These are phyloP conservation scores for Pteropus alecto DNA, from an alignment of 2,113 vertebrate genomes.

Conservation along the genomic window DNA sequence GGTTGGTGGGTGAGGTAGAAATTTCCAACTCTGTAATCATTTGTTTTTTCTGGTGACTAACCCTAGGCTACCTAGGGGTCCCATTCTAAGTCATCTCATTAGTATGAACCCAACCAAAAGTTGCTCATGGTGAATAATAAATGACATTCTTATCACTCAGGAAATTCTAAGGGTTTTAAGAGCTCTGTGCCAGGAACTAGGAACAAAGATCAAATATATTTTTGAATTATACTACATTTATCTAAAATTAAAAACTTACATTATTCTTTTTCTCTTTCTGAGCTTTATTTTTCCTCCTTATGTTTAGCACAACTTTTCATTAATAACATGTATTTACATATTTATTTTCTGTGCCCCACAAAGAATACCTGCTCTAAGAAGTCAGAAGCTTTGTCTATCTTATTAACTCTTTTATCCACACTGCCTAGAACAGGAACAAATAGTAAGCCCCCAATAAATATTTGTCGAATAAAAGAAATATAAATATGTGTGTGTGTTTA, in stretches of 20 bases:
- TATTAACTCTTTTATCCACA: neutral
- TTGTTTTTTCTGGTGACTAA: neutral
- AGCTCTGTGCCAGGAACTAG: neutral
- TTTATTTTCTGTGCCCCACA: neutral
- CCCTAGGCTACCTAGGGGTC: neutral
- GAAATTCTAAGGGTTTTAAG: neutral
- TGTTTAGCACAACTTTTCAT: neutral
- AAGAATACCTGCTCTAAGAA: neutral
- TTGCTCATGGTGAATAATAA: neutral
- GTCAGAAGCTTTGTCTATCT: neutral
- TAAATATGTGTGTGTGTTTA: neutral
- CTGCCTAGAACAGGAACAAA: neutral
- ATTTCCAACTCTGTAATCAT: neutral
- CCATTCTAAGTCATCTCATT: neutral
- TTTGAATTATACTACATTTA: neutral
- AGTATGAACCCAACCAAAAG: neutral
- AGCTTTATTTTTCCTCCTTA: neutral
- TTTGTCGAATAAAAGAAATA: neutral
- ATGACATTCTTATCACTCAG: neutral
- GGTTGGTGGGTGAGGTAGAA: neutral
- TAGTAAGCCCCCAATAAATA: neutral
- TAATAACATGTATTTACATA: neutral
- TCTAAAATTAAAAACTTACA: neutral
- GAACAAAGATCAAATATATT: neutral
- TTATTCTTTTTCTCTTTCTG: neutral